Conservation (phyloP, 2,113 vertebrate genomes). For the Mustela lutreola region DNA sequence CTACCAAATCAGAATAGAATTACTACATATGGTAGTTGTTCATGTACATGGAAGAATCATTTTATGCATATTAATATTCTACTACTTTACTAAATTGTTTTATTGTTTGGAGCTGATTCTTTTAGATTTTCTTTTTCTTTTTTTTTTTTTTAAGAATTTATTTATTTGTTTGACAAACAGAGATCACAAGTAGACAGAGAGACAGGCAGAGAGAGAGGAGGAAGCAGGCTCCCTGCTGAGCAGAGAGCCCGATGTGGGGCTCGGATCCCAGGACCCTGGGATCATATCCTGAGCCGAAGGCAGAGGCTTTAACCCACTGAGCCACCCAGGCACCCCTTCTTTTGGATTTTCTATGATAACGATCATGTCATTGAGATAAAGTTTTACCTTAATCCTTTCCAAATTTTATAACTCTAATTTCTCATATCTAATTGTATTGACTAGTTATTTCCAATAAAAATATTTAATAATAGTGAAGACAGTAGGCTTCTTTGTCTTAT, state of each 20-base stretch:
- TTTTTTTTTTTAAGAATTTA: no score
- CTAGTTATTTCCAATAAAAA: slow-evolving; percentile 15
- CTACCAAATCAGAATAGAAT: not conserved
- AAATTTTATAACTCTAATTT: not conserved
- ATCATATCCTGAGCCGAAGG: no score
- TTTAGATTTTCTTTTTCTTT: not conserved
- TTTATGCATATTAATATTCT: not conserved
- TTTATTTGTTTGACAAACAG: no score
- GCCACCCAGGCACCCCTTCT: not conserved
- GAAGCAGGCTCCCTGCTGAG: no score
- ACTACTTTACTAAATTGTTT: not conserved
- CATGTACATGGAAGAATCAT: not conserved
- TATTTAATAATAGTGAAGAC: not conserved
- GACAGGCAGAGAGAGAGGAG: no score
- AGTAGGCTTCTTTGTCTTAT: not conserved
- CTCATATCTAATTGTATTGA: not conserved
- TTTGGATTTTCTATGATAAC: not conserved
- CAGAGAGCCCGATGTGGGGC: no score
- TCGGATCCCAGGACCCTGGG: no score
- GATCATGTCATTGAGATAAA: not conserved
- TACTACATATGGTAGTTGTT: not conserved
- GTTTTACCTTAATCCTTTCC: not conserved
- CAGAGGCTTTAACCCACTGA: no score
- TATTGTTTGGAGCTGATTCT: not conserved
- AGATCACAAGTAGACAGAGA: no score